Conservation (phyloP, 2,888 invertebrate genomes). For the Oeneis ivallda region DNA sequence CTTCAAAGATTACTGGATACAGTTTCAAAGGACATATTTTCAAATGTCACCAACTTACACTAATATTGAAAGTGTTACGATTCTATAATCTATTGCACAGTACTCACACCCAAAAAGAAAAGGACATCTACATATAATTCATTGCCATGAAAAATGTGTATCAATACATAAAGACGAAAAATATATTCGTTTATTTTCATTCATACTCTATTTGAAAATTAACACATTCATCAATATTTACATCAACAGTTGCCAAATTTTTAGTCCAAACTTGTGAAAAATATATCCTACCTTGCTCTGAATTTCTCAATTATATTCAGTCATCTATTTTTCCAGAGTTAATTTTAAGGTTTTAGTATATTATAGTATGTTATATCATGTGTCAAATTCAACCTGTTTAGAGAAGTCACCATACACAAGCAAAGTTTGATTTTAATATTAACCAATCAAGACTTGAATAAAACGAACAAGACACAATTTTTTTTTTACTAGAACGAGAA, state of each 20-base stretch:
- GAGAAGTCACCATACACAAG: no score
- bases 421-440: background rate
- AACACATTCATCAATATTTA: background rate
- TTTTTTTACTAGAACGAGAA: no score
- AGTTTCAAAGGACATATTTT: background rate
- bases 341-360: no score
- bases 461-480: background rate
- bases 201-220: background rate
- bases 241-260: background rate
- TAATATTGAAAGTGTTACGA: background rate
- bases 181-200: no score
- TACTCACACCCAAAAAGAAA: background rate
- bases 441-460: background rate
- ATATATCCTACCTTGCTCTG: no score
- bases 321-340: background rate
- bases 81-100: background rate
- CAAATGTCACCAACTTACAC: background rate
- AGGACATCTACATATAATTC: background rate
- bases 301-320: background rate
- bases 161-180: background rate
- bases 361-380: no score
- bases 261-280: background rate
- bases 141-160: conserved; percentile 1
- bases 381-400: no score
- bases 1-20: background rate